Conservation (phyloP, 2,113 vertebrate species). For the Stigmatopora argus region DNA sequence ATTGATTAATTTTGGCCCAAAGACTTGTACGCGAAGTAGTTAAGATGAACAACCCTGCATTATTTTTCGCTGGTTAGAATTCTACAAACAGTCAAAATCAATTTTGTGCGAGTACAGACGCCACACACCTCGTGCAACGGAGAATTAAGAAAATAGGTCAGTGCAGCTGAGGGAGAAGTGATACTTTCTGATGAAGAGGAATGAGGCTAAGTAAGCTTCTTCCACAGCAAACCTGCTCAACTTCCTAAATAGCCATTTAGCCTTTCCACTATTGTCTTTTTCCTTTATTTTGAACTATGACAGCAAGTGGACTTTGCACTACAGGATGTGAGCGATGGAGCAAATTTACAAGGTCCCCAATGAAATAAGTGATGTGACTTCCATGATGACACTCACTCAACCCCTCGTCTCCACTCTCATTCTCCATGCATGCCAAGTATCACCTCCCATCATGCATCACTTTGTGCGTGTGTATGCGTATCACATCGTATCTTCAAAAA, state of each 20-base stretch:
- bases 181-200: conserved; percentile 42
- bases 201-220: conserved; percentile 36
- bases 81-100: background rate
- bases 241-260: conserved; percentile 51
- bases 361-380: conserved; percentile 15
- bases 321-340: background rate
- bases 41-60: background rate
- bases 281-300: background rate
- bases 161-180: conserved; percentile 33
- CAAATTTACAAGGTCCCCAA: conserved; percentile 18
- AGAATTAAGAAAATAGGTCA: conserved; percentile 27
- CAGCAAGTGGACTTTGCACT: background rate
- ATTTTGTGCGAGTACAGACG: conserved; percentile 4
- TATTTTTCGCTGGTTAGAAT: conserved; percentile 1
- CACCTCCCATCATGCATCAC: conserved; percentile 56
- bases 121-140: conserved; percentile 7
- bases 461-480: conserved; percentile 26
- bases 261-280: conserved; percentile 24
- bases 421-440: conserved; percentile 55
- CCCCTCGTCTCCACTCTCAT: conserved; percentile 31
- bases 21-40: no score
- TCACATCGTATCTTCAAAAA: conserved; percentile 67
- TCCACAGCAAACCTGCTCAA: conserved; percentile 44
- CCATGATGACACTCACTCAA: conserved; percentile 15
- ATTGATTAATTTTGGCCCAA: no score